A percentile compares a stretch with the other conserved stretches of the same genome.
phyloP scores from a whole-genome alignment of 37 sponge, comb jelly and placozoan species.

The Theonella swinhoei region DNA sequence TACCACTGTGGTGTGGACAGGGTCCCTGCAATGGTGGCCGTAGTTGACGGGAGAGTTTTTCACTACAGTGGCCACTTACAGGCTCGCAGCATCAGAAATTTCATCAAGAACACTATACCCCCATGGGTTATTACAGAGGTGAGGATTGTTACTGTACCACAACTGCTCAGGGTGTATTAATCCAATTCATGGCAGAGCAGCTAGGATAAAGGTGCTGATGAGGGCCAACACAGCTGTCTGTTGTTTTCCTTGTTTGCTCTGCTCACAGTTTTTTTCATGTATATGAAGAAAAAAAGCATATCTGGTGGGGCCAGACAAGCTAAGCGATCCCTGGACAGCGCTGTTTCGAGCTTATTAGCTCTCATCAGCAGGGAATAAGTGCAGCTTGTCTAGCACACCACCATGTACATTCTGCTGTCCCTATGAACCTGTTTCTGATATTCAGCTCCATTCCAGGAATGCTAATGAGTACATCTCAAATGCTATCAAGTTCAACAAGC shows the following conservation, averaged over 20 bases:
- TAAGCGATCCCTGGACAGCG: too few relatives aligned
- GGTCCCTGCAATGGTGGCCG: conserved; percentile 65
- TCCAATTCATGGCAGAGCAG: too few relatives aligned
- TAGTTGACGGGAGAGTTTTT: conserved; percentile 39
- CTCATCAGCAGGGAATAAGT: too few relatives aligned
- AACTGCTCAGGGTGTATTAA: neutral
- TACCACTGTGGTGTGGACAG: conserved; percentile 40
- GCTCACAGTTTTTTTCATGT: too few relatives aligned
- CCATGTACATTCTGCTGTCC: neutral
- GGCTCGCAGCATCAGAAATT: conserved; percentile 2
- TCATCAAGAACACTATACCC: conserved; percentile 21
- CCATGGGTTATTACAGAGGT: conserved; percentile 10
- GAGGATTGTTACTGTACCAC: neutral
- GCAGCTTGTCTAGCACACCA: too few relatives aligned
- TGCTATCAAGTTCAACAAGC: conserved; percentile 40
- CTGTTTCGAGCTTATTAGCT: too few relatives aligned
- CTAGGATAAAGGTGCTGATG: too few relatives aligned
- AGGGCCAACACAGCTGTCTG: too few relatives aligned
- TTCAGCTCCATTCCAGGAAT: conserved; percentile 15
- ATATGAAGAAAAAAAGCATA: too few relatives aligned
- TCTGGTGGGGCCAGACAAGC: too few relatives aligned
- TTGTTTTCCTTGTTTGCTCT: too few relatives aligned
- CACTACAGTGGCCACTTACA: conserved; percentile 23
- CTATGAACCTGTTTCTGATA: neutral
- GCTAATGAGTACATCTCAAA: conserved; percentile 26